Base-by-base conservation (phyloP, 2,888 invertebrate genomes). In the Leptinotarsa haldemani region DNA sequence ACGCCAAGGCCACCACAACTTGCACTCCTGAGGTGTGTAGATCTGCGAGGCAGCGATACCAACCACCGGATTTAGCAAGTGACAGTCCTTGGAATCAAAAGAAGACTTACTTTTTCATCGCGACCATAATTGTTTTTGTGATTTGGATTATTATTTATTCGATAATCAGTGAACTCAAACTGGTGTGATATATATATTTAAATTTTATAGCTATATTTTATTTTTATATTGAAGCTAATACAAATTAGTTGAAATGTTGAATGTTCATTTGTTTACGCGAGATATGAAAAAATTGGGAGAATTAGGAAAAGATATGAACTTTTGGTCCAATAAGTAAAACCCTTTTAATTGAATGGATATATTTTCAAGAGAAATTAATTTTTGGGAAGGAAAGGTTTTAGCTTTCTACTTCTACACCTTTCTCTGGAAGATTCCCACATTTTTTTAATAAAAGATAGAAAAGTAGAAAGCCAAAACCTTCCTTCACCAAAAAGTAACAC, bases 61-160 rank as follows among this genome's bases (percentile, higher is more conserved):
- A 83, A 65, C 83, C 86, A 0, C 86, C 87, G 3, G 85, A 86
- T 78, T 77, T 87, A 70, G 80, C 88, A 16, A 88, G 88, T 65
- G 89, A 88, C 74, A 89, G 88, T 74, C 90, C 90, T 0, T 90
- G 90, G 90, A 88, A 90, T 75, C 82, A 81, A 22, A 86, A 88
- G 48, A 90, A 90, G 80, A 89, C 89, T 0, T 84, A 88, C 74
- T 88, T 89, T 79, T 86, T 90, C 70, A 78, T 89, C 50, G 85
- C 85, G 16, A 86, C 87, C 20, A 86, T 90, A 77, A 84, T 86
- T 65, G 85, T 88, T 0, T 84, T 90, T 15, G 78, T 88, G 61
- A 68, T 89, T 7, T 90, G 90, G 90, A 84, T 89, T 50, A 83
- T 90, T 70, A 83, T 88, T 70, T 90, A 82, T 81, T 84, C 74